A percentile compares a stretch with the other conserved stretches of the same genome.
Evolutionary conservation across 1,140 invertebrate species (phyloP).

Genomic region (Neotoxoptera formosana): DNA sequence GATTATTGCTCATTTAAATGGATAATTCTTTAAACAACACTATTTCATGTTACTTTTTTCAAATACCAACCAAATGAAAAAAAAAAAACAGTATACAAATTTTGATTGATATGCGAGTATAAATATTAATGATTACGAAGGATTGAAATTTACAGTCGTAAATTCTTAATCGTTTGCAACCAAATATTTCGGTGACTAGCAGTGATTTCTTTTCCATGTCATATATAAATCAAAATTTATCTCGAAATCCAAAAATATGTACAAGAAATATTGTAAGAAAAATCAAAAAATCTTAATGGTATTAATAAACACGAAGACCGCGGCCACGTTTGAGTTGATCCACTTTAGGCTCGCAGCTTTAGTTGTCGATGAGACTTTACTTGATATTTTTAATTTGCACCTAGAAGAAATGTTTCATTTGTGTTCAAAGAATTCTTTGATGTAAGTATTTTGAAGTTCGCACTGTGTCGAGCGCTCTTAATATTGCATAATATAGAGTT

Average conservation of each 20-base stretch:
- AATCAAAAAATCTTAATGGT: background rate
- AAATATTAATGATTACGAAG: background rate
- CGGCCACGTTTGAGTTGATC: background rate
- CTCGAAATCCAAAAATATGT: background rate
- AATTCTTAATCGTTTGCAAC: background rate
- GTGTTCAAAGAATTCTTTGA: background rate
- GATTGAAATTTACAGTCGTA: background rate
- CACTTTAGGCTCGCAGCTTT: background rate
- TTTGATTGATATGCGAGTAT: background rate
- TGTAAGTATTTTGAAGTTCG: conserved; percentile 7
- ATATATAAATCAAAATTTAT: background rate
- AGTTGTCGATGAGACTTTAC: background rate
- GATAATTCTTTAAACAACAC: background rate
- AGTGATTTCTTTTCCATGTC: background rate
- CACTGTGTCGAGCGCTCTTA: background rate
- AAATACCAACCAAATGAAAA: background rate
- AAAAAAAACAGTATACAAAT: background rate
- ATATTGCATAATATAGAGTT: background rate
- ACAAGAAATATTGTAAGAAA: background rate
- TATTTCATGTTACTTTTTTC: background rate
- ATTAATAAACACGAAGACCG: background rate
- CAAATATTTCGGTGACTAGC: background rate
- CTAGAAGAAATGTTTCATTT: background rate
- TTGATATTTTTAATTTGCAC: background rate
- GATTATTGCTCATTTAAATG: background rate